phyloP scores from a whole-genome alignment of 2,888 invertebrate genomes.

The Pyrrhia umbra region DNA sequence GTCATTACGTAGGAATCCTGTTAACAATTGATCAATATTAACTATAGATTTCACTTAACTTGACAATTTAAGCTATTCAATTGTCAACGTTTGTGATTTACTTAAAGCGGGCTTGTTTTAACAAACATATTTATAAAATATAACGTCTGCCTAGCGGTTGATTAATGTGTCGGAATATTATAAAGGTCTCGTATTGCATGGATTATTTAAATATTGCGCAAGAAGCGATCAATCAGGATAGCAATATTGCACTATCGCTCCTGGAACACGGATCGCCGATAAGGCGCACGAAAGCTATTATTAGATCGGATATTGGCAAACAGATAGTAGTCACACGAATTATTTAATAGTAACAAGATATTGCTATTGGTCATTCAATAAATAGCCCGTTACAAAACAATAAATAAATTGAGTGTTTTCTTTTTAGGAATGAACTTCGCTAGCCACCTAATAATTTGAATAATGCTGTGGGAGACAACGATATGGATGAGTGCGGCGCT shows the following conservation, averaged over 20 bases:
- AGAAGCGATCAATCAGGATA: conserved; percentile 5
- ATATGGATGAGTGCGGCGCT: conserved; percentile 57
- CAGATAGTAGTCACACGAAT: no score
- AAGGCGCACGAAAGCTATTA: conserved; percentile 18
- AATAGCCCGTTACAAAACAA: not conserved
- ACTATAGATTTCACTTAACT: no score
- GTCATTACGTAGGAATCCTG: not conserved
- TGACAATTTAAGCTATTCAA: no score
- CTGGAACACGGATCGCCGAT: conserved; percentile 4
- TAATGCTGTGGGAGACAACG: conserved; percentile 64
- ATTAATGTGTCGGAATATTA: not conserved
- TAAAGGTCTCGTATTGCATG: not conserved
- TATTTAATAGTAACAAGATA: no score
- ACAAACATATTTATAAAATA: conserved; percentile 7
- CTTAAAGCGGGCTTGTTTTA: not conserved
- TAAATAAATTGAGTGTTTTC: conserved; percentile 6
- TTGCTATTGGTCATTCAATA: not conserved
- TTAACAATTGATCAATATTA: not conserved
- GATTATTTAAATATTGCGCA: conserved; percentile 5
- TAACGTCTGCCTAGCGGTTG: not conserved
- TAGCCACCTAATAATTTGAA: conserved; percentile 38
- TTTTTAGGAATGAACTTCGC: conserved; percentile 45
- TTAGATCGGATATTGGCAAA: conserved; percentile 6
- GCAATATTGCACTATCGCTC: conserved; percentile 9
- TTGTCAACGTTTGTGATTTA: no score